Percentiles rank a stretch among this genome's conserved stretches.
phyloP scores from a whole-genome alignment of 2,797 vertebrate genomes.

The Delichon dasypus region DNA sequence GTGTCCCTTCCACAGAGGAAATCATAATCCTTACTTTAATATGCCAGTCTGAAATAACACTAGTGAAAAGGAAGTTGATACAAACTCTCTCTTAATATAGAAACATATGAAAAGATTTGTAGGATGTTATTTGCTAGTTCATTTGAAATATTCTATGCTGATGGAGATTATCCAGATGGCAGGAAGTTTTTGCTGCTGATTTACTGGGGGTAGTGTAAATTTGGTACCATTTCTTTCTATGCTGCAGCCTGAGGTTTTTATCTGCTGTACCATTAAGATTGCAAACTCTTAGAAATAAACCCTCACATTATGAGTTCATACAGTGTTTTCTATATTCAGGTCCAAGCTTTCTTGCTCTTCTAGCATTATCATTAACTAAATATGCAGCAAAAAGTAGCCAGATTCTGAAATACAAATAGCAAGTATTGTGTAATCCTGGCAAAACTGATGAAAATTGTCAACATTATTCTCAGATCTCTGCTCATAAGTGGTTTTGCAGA shows the following conservation, averaged over 20 bases:
- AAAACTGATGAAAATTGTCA: neutral
- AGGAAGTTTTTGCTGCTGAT: neutral
- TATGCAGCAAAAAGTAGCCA: neutral
- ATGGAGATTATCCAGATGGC: neutral
- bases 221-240: neutral
- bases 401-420: neutral
- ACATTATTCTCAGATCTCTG: neutral
- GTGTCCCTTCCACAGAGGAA: neutral
- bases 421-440: neutral
- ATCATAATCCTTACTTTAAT: neutral
- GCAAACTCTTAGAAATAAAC: neutral
- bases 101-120: neutral
- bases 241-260: neutral
- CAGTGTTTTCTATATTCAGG: neutral
- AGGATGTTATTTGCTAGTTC: neutral
- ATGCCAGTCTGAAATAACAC: neutral
- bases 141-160: neutral
- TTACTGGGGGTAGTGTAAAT: neutral
- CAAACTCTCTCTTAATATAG: neutral
- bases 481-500: neutral
- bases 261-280: neutral
- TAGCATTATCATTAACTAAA: neutral
- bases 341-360: neutral
- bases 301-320: neutral
- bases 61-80: neutral